Conservation (phyloP, 2,888 invertebrate genomes). For the Ethmia dodecea region DNA sequence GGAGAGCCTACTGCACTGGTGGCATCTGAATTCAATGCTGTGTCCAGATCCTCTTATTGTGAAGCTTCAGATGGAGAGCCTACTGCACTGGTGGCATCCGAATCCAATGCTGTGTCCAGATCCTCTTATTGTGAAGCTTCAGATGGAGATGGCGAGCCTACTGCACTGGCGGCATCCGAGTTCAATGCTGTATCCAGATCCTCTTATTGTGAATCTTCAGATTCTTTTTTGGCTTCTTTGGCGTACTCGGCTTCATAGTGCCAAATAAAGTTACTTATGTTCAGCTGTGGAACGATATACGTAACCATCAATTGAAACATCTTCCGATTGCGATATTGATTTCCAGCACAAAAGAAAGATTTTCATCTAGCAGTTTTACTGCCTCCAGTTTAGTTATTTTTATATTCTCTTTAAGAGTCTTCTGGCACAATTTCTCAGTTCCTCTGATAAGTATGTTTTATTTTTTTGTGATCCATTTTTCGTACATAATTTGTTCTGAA, state of each 20-base stretch:
- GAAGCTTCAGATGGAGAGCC: no score
- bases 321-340: background rate
- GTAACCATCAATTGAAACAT: background rate
- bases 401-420: background rate
- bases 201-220: no score
- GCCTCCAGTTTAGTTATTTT: background rate
- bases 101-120: no score
- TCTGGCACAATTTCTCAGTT: background rate
- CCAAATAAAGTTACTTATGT: conserved; percentile 15
- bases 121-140: no score
- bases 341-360: conserved; percentile 2
- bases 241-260: conserved; percentile 28
- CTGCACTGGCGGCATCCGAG: no score
- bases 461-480: conserved; percentile 1
- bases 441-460: background rate
- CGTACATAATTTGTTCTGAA: background rate
- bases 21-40: no score
- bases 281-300: background rate
- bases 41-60: no score
- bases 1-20: no score
- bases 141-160: no score
- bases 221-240: background rate
- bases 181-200: no score
- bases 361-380: conserved; percentile 4
- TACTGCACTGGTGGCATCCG: no score